Percentiles rank a stretch among this genome's conserved stretches.
These are phyloP conservation scores for Habrosyne pyritoides DNA, from an alignment of 2,888 invertebrate species.

Conservation along the genomic window DNA sequence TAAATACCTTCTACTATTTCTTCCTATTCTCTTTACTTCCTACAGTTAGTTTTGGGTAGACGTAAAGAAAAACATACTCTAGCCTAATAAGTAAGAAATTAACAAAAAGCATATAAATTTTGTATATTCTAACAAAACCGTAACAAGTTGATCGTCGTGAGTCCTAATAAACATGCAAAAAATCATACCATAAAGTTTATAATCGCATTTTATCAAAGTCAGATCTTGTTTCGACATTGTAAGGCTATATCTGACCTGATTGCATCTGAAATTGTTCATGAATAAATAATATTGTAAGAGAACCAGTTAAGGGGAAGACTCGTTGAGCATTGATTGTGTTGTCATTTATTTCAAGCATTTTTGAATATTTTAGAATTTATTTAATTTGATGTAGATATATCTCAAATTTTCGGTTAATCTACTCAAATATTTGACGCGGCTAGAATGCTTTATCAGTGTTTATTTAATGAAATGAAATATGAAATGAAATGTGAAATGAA, in stretches of 20 bases:
- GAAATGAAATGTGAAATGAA: no score
- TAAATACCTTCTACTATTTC: no score
- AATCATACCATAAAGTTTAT: conserved; percentile 50
- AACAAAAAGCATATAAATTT: not conserved
- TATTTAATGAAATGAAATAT: no score
- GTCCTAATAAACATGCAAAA: conserved; percentile 64
- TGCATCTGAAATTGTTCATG: conserved; percentile 82
- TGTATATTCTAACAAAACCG: not conserved
- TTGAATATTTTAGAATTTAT: no score
- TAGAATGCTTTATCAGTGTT: no score
- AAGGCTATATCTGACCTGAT: conserved; percentile 71
- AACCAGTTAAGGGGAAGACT: conserved; percentile 56
- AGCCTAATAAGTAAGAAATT: no score
- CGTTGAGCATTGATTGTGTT: conserved; percentile 28
- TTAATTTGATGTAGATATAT: no score
- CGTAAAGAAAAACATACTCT: no score
- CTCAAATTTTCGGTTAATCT: no score
- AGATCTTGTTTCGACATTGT: conserved; percentile 69
- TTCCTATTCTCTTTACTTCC: no score
- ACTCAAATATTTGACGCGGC: no score
- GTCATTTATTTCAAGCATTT: conserved; percentile 23
- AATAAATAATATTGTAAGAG: conserved; percentile 78
- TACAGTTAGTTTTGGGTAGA: no score
- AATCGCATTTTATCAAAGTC: conserved; percentile 76
- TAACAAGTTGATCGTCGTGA: conserved; percentile 20